phyloP scores from a whole-genome alignment of 1,140 invertebrate genomes.

The Drosophila jambulina region DNA sequence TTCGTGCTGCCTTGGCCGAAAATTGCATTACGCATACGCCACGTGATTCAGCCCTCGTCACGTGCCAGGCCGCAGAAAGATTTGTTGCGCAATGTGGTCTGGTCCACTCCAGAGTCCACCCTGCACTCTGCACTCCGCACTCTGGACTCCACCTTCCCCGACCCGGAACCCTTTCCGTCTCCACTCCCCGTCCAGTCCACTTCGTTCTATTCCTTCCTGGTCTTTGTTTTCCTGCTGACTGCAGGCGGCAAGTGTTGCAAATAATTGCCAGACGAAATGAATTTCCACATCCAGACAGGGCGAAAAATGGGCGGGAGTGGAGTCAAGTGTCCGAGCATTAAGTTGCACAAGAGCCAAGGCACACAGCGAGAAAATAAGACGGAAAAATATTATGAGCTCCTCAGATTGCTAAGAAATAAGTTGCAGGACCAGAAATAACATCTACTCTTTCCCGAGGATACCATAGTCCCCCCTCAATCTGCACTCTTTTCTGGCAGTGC shows the following conservation, averaged over 20 bases:
- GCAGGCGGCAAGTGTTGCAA: constrained; percentile 56
- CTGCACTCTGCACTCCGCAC: neutral
- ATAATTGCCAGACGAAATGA: constrained; percentile 62
- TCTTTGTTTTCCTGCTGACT: constrained; percentile 41
- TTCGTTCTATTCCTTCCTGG: constrained; percentile 36
- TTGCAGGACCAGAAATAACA: neutral
- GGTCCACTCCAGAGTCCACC: neutral
- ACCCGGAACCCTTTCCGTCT: neutral
- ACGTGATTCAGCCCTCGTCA: constrained; percentile 53
- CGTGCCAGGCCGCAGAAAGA: constrained; percentile 42
- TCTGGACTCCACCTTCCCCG: neutral
- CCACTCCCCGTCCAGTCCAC: neutral
- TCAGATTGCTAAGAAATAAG: too few species aligned
- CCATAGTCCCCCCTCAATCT: neutral
- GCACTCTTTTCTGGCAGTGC: neutral
- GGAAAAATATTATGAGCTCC: too few species aligned
- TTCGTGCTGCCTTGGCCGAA: constrained; percentile 42
- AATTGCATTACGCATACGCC: constrained; percentile 58
- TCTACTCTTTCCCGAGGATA: neutral
- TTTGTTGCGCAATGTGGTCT: constrained; percentile 53
- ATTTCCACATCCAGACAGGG: constrained; percentile 51
- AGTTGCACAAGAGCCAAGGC: constrained; percentile 42
- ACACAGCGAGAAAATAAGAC: constrained; percentile 3
- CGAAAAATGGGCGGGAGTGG: constrained; percentile 3
- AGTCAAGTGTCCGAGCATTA: constrained; percentile 51